Evolutionary conservation across 1,140 invertebrate genomes (phyloP), one percentile per base, ranked within the genome.

Genomic region (Zaprionus gabonicus): DNA sequence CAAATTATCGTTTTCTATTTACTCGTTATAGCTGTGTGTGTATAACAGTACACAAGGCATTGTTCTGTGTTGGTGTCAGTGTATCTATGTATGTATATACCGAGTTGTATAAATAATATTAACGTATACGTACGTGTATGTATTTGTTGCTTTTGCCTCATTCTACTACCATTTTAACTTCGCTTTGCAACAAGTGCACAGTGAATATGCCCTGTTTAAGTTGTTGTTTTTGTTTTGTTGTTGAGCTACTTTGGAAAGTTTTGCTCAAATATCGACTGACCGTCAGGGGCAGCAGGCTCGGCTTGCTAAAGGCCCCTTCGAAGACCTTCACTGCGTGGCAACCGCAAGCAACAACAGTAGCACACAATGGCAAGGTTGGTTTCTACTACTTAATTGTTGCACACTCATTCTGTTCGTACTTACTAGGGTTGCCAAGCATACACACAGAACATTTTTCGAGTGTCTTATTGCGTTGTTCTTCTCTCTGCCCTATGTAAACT

Each of bases 121-220:
- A 36, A 49, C 58, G 69, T 72, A 66, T 67, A 25, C 31, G 9
- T 56, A 15, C n/a, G 4, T 51, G 53, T 60, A 25, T 23, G 7
- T 65, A 15, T 62, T 46, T 55, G 23, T 38, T 59, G 25, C 31
- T 23, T 67, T 46, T 12, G 23, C 53, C 28, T 64, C 53, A 46
- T 68, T 59, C 38, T 56, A 55, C 34, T 58, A 58, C 49, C 5
- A 51, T 53, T 77, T 63, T 34, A 73, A 58, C 25, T 69, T 2
- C 17, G 27, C 68, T 58, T 79, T 66, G 67, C 67, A 73, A 84
- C 76, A 84, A 79, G 79, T 80, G 60, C 28, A 28, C 46, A 49
- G 20, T 49, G 20, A 49, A 49, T 49, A 23, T 23, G 17, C 9
- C 46, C n/a, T 49, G 46, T 49, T 28, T 7, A 28, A 12, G 38